Percentiles rank a stretch among this genome's conserved stretches.
Conservation (phyloP, 2,888 invertebrate species). For the Andricus curvator region DNA sequence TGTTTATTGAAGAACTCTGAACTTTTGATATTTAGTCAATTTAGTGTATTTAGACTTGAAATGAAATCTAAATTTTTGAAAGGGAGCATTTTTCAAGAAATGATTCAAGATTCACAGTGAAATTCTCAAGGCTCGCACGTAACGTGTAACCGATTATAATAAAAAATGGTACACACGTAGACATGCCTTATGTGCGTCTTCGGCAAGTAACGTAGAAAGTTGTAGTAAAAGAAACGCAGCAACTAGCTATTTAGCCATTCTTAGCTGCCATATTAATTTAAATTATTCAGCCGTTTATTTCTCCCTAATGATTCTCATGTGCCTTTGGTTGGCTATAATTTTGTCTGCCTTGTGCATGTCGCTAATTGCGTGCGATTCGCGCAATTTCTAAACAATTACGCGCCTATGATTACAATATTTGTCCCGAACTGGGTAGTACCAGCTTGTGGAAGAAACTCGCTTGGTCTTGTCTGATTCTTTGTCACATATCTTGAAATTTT, state of each 20-base stretch:
- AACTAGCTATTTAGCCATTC: constrained; percentile 33
- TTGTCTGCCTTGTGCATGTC: constrained; percentile 62
- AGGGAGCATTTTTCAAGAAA: neutral
- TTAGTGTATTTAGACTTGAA: too few species aligned
- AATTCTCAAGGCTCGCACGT: neutral
- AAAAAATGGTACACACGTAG: neutral
- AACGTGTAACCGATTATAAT: constrained; percentile 12
- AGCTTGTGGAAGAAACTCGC: constrained; percentile 50
- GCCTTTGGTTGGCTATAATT: constrained; percentile 50
- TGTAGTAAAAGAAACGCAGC: neutral
- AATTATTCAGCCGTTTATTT: constrained; percentile 69
- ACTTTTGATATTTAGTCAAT: too few species aligned
- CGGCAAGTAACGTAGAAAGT: constrained; percentile 30
- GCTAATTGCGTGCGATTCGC: constrained; percentile 66
- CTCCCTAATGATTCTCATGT: constrained; percentile 57
- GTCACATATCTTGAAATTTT: neutral
- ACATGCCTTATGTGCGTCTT: neutral
- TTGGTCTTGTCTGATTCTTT: neutral
- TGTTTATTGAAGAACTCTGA: too few species aligned
- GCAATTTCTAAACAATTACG: constrained; percentile 70
- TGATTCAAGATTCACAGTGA: neutral
- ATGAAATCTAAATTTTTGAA: neutral
- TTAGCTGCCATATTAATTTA: constrained; percentile 65
- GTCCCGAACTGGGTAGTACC: constrained; percentile 56
- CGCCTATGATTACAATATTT: constrained; percentile 51